phyloP scores from a whole-genome alignment of 1,140 invertebrate species.

The Bilobella aurantiaca region DNA sequence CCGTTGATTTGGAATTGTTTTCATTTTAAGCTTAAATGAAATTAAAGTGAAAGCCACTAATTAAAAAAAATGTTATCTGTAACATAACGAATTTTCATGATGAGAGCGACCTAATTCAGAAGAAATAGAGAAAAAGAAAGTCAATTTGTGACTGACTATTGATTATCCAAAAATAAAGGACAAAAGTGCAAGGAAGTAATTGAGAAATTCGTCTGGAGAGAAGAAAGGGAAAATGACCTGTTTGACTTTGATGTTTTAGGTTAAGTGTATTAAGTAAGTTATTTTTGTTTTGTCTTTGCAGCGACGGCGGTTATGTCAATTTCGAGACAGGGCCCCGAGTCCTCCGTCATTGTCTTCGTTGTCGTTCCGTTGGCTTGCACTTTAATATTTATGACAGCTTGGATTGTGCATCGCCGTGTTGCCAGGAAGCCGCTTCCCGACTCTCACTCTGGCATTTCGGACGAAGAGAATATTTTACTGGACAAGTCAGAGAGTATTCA shows the following conservation, averaged over 20 bases:
- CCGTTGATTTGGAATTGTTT: too few species aligned
- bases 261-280: background rate
- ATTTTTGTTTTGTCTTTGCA: conserved; percentile 12
- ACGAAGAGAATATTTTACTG: conserved; percentile 33
- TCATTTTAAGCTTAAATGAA: too few species aligned
- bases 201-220: too few species aligned
- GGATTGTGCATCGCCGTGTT: conserved; percentile 17
- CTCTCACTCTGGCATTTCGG: conserved; percentile 18
- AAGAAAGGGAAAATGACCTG: too few species aligned
- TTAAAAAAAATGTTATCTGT: too few species aligned
- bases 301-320: conserved; percentile 11
- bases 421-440: conserved; percentile 21
- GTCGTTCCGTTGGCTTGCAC: conserved; percentile 27
- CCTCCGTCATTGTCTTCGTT: conserved; percentile 24
- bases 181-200: too few species aligned
- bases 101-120: too few species aligned
- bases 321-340: conserved; percentile 1
- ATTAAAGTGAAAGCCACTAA: too few species aligned
- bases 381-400: conserved; percentile 17
- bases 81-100: too few species aligned
- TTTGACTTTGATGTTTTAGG: background rate
- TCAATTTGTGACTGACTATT: too few species aligned
- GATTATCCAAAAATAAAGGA: too few species aligned
- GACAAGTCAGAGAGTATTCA: conserved; percentile 33
- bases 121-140: too few species aligned